phyloP scores from a whole-genome alignment of 2,888 invertebrate genomes.

The Thyatira batis region DNA sequence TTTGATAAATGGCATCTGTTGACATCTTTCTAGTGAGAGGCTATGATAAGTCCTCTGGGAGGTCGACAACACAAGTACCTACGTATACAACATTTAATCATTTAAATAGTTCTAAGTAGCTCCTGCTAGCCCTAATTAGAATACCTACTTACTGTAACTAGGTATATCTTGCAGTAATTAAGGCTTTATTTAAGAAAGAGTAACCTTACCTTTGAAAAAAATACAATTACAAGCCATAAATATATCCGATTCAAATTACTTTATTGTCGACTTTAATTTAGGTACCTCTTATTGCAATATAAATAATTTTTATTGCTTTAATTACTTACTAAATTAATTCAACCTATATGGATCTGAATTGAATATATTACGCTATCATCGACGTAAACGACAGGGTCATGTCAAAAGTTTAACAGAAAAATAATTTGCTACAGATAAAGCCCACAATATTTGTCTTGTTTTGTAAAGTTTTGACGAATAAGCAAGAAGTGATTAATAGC shows the following conservation, averaged over 20 bases:
- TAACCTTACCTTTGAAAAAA: neutral
- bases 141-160: no score
- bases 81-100: neutral
- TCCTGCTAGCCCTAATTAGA: no score
- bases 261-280: neutral
- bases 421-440: constrained; percentile 76
- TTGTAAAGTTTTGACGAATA: constrained; percentile 33
- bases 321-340: constrained; percentile 39
- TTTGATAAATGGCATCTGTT: constrained; percentile 64
- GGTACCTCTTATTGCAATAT: no score
- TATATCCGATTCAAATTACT: neutral
- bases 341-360: constrained; percentile 24
- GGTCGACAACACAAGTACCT: constrained; percentile 43
- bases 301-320: neutral
- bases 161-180: no score
- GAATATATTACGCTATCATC: constrained; percentile 47
- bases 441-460: constrained; percentile 58
- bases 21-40: constrained; percentile 60
- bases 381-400: constrained; percentile 42
- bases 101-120: no score
- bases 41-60: constrained; percentile 57
- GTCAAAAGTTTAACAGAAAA: constrained; percentile 68
- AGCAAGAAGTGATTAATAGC: constrained; percentile 31
- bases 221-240: neutral
- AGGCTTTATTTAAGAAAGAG: no score